A percentile compares a stretch with the other conserved stretches of the same genome.
Conservation (phyloP, 2,888 invertebrate species). For the Epinotia ramella region DNA sequence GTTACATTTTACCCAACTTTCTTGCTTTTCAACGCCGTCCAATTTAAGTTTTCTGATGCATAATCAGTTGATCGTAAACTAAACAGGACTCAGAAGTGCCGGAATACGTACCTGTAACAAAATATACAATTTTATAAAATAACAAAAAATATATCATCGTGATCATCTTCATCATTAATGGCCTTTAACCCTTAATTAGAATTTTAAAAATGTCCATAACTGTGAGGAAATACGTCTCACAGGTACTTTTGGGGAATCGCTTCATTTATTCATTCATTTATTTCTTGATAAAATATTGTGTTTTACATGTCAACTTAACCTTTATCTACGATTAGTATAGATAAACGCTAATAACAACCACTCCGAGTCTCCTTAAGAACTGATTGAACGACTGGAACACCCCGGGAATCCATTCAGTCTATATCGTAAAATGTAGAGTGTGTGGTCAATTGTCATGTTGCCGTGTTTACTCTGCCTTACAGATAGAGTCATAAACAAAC, state of each 20-base stretch:
- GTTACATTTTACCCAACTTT: neutral
- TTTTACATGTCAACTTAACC: too few relatives aligned
- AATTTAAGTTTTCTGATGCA: constrained; percentile 3
- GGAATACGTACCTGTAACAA: constrained; percentile 25
- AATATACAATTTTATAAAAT: neutral
- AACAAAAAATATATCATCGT: neutral
- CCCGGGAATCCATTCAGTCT: neutral
- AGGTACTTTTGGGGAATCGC: too few relatives aligned
- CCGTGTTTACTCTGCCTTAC: neutral
- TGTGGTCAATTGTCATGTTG: constrained; percentile 15
- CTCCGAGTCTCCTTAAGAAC: neutral
- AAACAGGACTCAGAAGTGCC: neutral
- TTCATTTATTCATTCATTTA: too few relatives aligned
- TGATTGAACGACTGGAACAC: constrained; percentile 4
- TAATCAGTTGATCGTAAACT: neutral
- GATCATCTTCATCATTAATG: too few relatives aligned
- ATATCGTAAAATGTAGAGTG: constrained; percentile 18
- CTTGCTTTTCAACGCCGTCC: neutral
- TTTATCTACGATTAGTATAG: too few relatives aligned
- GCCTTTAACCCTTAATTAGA: too few relatives aligned
- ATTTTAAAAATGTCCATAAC: too few relatives aligned
- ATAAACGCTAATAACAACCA: neutral
- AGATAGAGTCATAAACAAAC: constrained; percentile 47
- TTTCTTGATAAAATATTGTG: too few relatives aligned
- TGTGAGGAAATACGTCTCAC: too few relatives aligned